Base-by-base conservation (phyloP, 2,888 invertebrate species). In the Agonum fuliginosum region DNA sequence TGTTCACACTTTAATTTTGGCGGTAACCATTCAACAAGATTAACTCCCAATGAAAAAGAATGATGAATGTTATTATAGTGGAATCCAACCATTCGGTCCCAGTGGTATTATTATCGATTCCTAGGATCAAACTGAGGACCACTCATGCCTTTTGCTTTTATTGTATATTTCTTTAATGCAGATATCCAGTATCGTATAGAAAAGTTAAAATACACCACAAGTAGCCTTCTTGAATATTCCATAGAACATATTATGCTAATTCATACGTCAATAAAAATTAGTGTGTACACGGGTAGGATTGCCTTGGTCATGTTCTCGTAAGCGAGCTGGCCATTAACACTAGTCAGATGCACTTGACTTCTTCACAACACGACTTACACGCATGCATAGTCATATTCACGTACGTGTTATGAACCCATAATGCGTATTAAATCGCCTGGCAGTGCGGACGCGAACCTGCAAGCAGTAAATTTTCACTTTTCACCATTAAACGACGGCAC, bases 331-430 rank as follows among this genome's bases (percentile, higher is more conserved):
- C 73, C 37, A 73, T 73, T 73, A 73, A 58, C 34, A 41, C 37
- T n/a, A n/a, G 51, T 54, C 72, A 54, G 22, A 58, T 43, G 58
- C 43, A 73, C 51, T 30, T 14, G 19, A 10, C 17, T 12, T 14
- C 8, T 27, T 43, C 24, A 41, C 22, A 46, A 74, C 43, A 30
- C 30, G 41, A 27, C 30, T 20, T 72, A 67, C 67, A 65, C 4
- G 67, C 48, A 67, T 46, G 48, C 34, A 17, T 51, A 67, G 73
- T 37, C 37, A 65, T 67, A 67, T 37, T 67, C 67, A 43, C 8
- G 70, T 77, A 77, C 77, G 77, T 77, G 77, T 77, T 77, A 77
- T 77, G 77, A 69, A 77, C 70, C 58, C 58, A 70, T 77, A 77
- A 77, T 77, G 58, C 41, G 58, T 77, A 77, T 75, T 75, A 75